Evolutionary conservation across 2,113 vertebrate genomes (phyloP).

Genomic region (Prochilodus magdalenae): DNA sequence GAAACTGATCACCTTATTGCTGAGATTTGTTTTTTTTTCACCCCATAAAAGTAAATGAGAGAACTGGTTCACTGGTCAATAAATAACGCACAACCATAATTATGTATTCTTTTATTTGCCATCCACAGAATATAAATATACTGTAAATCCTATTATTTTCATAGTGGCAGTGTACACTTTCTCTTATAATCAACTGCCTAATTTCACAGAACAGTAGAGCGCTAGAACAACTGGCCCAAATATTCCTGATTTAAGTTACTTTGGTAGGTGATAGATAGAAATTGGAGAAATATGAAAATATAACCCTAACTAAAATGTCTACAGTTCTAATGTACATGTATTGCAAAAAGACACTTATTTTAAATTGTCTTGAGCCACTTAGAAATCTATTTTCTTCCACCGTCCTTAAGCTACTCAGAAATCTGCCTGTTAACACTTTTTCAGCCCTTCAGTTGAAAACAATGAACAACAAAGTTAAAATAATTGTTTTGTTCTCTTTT

Average conservation of each 20-base stretch:
- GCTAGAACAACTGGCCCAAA: background rate
- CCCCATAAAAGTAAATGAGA: background rate
- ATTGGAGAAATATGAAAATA: background rate
- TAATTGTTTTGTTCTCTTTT: background rate
- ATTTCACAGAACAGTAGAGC: background rate
- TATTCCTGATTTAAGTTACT: background rate
- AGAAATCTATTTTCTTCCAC: background rate
- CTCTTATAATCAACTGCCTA: background rate
- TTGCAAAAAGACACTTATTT: too few relatives aligned
- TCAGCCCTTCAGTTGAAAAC: background rate
- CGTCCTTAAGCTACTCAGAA: background rate
- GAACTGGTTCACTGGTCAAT: background rate
- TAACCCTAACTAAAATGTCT: background rate
- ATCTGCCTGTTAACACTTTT: background rate
- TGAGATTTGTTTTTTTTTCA: background rate
- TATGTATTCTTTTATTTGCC: slow-evolving; percentile 4
- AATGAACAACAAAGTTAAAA: background rate
- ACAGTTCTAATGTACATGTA: background rate
- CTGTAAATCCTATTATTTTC: background rate
- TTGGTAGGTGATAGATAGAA: background rate
- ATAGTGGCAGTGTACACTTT: background rate
- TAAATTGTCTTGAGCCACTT: background rate
- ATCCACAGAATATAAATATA: slow-evolving; percentile 23
- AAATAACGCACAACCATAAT: slow-evolving; percentile 61
- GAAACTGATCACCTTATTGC: slow-evolving; percentile 24